Base-by-base conservation (phyloP, 2,888 invertebrate genomes). In the Xestia c-nigrum region DNA sequence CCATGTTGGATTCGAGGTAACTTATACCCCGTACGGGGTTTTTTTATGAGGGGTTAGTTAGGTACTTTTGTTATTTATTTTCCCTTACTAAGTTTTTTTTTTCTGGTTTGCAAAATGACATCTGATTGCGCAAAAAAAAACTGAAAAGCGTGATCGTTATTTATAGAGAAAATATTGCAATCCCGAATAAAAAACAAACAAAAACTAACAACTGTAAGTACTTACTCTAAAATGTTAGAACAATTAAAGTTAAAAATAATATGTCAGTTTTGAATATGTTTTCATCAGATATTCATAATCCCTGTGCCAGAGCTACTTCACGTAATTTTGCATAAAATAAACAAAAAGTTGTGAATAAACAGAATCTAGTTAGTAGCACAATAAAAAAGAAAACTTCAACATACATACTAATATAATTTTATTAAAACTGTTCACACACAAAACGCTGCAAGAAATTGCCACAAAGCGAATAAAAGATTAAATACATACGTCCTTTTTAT, bases 1-100 rank as follows among this genome's bases (percentile, higher is more conserved):
- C 94, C 94, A 94, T 95, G 90, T 92, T 94, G 89, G 84, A 88
- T 87, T 80, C 72, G 84, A 78, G 80, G 71, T 80, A 81, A 81
- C 72, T 59, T 80, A 73, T 75, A 84, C 74, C 31, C 47, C 59
- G 52, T 72, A 66, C 70, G 47, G 66, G n/a, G 40, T 40, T 63
- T 63, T 46, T 59, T 43, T 64, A 63, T 69, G 19, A 43, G 46
- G 50, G 65, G 55, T 67, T 68, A 67, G 59, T 55, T 79, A 59
- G 52, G 55, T 79, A 64, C 57, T 74, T 21, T 40, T 19, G 43
- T 38, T 64, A 69, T 59, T 68, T 72, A 80, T 65, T 74, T 72
- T 5, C 9, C 6, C 14, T 9, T 38, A 7, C 9, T 52, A 64
- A 47, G 43, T 72, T 3, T 40, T 40, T n/a, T 40, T 66, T 66